Conservation (phyloP, 2,797 vertebrate genomes). For the Alexandromys oeconomus region DNA sequence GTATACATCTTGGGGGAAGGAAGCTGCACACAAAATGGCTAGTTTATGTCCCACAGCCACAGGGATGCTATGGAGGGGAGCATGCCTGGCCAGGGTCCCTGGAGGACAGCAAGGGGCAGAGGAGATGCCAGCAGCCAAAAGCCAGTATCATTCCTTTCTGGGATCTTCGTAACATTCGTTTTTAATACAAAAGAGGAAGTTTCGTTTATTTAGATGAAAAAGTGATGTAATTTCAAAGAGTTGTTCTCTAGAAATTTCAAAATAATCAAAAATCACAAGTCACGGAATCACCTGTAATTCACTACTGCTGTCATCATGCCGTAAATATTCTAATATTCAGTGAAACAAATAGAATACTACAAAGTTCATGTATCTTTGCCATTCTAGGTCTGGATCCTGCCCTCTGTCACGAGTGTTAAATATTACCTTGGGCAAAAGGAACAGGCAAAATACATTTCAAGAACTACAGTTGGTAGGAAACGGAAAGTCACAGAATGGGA, state of each 20-base stretch:
- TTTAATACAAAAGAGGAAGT: not conserved
- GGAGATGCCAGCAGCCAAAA: not conserved
- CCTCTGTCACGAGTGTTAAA: not conserved
- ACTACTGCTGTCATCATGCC: not conserved
- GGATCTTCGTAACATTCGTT: not conserved
- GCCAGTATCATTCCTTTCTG: not conserved
- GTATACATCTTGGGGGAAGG: not conserved
- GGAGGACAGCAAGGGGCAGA: not conserved
- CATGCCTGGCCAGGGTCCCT: not conserved
- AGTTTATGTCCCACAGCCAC: not conserved
- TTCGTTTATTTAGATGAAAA: conserved; percentile 24
- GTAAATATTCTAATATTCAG: conserved; percentile 11
- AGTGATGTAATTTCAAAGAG: not conserved
- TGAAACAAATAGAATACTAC: not conserved
- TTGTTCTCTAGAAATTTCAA: conserved; percentile 22
- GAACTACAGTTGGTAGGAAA: not conserved
- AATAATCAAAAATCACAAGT: not conserved
- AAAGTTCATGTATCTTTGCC: not conserved
- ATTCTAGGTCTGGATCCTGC: not conserved
- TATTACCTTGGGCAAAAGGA: not conserved
- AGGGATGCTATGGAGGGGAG: too few relatives aligned
- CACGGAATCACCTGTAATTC: not conserved
- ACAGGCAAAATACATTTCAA: not conserved
- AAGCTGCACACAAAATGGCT: not conserved
- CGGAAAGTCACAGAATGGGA: not conserved